Conservation (phyloP, 2,888 invertebrate genomes). For the Atrina japonica region DNA sequence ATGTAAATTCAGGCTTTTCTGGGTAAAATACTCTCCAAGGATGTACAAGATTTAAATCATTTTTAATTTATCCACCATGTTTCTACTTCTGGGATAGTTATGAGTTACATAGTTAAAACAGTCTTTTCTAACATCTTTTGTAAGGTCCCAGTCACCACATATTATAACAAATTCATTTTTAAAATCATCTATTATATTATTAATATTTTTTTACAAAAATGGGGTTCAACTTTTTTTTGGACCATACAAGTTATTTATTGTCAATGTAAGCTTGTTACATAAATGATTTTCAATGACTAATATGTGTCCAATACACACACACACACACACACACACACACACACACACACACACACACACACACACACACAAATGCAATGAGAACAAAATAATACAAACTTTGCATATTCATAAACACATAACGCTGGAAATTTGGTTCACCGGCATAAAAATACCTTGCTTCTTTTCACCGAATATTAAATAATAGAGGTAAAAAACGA, state of each 20-base stretch:
- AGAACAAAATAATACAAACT: no score
- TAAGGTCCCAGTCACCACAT: slow-evolving; percentile 30
- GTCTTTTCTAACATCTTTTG: slow-evolving; percentile 8
- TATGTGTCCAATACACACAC: no score
- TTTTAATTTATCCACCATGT: background rate
- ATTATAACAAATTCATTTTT: slow-evolving; percentile 8
- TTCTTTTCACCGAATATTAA: no score
- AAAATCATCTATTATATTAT: background rate
- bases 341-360: no score
- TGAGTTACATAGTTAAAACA: slow-evolving; percentile 20
- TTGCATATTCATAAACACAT: no score
- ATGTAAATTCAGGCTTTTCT: slow-evolving; percentile 10
- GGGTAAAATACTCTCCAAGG: slow-evolving; percentile 4
- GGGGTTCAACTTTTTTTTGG: background rate
- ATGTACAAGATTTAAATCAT: slow-evolving; percentile 5
- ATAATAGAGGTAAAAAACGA: no score
- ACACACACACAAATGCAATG: no score
- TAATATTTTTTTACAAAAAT: background rate
- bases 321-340: no score
- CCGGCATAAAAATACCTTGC: no score
- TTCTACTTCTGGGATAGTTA: slow-evolving; percentile 22
- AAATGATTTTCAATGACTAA: no score
- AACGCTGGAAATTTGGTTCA: no score
- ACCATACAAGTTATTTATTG: slow-evolving; percentile 5
- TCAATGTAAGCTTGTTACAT: no score